Base-by-base conservation (phyloP, 2,888 invertebrate species). In the Leptinotarsa juncta region DNA sequence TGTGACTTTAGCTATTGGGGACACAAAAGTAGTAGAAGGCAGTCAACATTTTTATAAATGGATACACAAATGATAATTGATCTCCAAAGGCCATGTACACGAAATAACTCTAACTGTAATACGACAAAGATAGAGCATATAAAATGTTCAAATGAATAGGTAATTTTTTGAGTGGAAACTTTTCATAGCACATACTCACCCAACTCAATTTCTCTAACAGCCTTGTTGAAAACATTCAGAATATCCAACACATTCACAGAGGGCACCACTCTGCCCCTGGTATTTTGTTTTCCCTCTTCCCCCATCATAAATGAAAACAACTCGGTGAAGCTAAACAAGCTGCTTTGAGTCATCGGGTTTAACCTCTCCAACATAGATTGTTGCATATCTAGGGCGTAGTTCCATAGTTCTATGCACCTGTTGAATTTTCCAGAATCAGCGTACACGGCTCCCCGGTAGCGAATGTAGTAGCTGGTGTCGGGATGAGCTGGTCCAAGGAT, bases 351-450 rank as follows among this genome's bases (percentile, higher is more conserved):
- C 93, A 97, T 95, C 42, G 96, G 96, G 86, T 96, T 96, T 69
- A 98, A 91, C 23, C 98, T 96, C 82, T 97, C 96, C 80, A 98
- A 90, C 89, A 97, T 96, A 78, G 93, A 93, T 86, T 97, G 96
- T 88, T 98, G 98, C 96, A 97, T 97, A 86, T 97, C 97, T 53
- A 98, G 90, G 48, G 98, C 98, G 89, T 98, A 97, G 88, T 96
- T 96, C 98, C 98, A 98, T 78, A 98, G 90, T 84, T 95, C 94
- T 79, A 98, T 96, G 89, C 98, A 98, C 81, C 95, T 92, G 82
- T 93, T 92, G 90, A 97, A 98, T 84, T 97, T 95, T 3, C 98
- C 88, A 79, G 96, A 94, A 89, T 98, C 98, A 55, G 98, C 98
- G 89, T 97, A 98, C 78, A 97, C 87, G 3, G 87, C 88, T 16